Conservation (phyloP, 2,888 invertebrate species). For the Tachina grossa region DNA sequence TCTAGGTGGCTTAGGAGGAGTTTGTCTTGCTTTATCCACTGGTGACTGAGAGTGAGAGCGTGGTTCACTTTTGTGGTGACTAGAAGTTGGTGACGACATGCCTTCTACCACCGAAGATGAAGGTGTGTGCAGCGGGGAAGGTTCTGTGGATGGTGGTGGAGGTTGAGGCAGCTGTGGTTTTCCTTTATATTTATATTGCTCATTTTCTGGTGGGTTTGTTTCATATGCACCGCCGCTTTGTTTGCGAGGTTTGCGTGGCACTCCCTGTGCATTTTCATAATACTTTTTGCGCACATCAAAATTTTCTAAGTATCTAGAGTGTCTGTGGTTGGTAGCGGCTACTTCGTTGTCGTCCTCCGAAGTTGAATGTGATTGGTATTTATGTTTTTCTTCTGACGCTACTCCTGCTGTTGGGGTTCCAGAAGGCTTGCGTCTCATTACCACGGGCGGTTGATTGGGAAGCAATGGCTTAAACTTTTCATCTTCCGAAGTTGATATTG, state of each 20-base stretch:
- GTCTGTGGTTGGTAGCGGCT: constrained; percentile 77
- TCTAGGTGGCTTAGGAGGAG: constrained; percentile 74
- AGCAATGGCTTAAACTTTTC: constrained; percentile 73
- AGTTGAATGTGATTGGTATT: constrained; percentile 77
- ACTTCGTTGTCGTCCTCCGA: constrained; percentile 79
- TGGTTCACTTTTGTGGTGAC: constrained; percentile 65
- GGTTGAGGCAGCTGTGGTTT: constrained; percentile 75
- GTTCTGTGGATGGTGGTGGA: constrained; percentile 72
- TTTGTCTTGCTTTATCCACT: constrained; percentile 72
- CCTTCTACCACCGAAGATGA: constrained; percentile 72
- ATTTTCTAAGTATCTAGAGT: constrained; percentile 81
- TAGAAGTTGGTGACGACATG: constrained; percentile 71
- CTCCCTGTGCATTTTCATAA: constrained; percentile 76
- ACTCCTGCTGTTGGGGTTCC: constrained; percentile 56
- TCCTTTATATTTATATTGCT: constrained; percentile 73
- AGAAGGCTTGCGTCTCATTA: constrained; percentile 78
- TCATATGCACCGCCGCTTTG: constrained; percentile 73
- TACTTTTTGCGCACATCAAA: constrained; percentile 82
- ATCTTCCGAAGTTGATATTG: constrained; percentile 79
- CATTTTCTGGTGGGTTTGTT: constrained; percentile 70
- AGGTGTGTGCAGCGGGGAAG: constrained; percentile 72
- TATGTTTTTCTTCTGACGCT: constrained; percentile 70
- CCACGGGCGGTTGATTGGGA: constrained; percentile 73
- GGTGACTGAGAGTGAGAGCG: constrained; percentile 75
- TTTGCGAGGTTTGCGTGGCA: constrained; percentile 78